A percentile compares a stretch with the other conserved stretches of the same genome.
Conservation (phyloP, 2,888 invertebrate species). For the Cephus pulcher region DNA sequence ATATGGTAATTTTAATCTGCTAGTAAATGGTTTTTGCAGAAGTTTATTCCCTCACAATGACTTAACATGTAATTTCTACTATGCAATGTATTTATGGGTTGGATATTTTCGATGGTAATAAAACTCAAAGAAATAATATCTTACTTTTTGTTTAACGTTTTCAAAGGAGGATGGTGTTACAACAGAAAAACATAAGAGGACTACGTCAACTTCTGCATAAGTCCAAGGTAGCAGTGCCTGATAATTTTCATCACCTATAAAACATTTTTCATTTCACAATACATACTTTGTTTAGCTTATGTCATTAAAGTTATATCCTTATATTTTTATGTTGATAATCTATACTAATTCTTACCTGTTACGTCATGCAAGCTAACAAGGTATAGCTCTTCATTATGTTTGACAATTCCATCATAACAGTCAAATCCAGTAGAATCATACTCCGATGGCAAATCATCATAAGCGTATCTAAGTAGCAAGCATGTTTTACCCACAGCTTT, state of each 20-base stretch:
- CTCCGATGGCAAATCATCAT: slow-evolving; percentile 94
- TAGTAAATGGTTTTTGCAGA: neutral
- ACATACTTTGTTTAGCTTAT: slow-evolving; percentile 8
- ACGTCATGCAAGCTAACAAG: slow-evolving; percentile 99
- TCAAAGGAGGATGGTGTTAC: slow-evolving; percentile 99
- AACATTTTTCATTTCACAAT: slow-evolving; percentile 2
- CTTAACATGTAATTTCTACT: slow-evolving; percentile 9
- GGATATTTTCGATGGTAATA: neutral
- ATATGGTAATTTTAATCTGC: neutral
- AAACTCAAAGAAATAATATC: neutral
- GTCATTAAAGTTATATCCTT: neutral
- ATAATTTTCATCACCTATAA: slow-evolving; percentile 94
- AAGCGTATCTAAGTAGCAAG: slow-evolving; percentile 90
- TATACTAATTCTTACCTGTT: slow-evolving; percentile 74
- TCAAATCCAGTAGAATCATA: slow-evolving; percentile 97
- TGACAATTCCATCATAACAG: slow-evolving; percentile 98
- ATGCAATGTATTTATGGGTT: neutral
- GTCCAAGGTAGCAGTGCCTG: slow-evolving; percentile 95
- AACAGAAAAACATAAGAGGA: slow-evolving; percentile 98
- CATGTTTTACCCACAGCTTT: slow-evolving; percentile 98
- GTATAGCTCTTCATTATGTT: slow-evolving; percentile 99
- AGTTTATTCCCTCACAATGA: neutral
- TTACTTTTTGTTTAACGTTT: slow-evolving; percentile 98
- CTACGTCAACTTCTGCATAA: slow-evolving; percentile 99
- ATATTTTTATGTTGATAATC: neutral